Base-by-base conservation (phyloP, 2,888 invertebrate genomes). In the Macrosoma leucophasiata region DNA sequence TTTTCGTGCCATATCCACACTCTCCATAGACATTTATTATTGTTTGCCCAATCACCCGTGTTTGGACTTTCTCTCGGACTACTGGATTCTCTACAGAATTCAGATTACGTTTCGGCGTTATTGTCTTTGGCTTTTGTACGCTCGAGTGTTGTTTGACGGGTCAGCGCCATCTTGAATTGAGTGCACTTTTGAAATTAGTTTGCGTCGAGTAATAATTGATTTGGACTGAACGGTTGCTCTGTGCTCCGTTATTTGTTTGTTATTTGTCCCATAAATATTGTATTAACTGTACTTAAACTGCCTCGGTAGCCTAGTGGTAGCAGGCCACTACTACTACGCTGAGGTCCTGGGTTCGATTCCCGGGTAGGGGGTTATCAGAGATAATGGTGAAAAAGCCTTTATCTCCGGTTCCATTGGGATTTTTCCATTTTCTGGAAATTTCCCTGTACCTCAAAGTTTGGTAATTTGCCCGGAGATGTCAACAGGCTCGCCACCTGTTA, bases 31-130 rank as follows among this genome's bases (percentile, higher is more conserved):
- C 43, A 39, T 48, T 52, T 46, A 39, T 46, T 51, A 45, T 44
- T 56, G 51, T 58, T 55, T 52, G 43, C 35, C 27, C 33, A 36
- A 34, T 46, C 42, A 53, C 33, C 36, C 31, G 37, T 74, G 56
- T 73, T 70, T 72, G 63, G 46, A 70, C 72, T 74, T 74, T 75
- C 74, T 54, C 64, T 43, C 31, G 41, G 60, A 68, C 71, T 69
- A 63, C 66, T 60, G 64, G 58, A 43, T 58, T 58, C 49, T 50
- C n/a, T 42, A 49, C 51, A 44, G 49, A 58, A 52, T 58, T 57
- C 48, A 54, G 58, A 65, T 68, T 62, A 53, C 55, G 56, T 63
- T 62, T 58, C 52, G 43, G 48, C 46, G 47, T 50, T 52, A 60
- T 68, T 67, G 66, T 67, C 61, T 60, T 52, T 66, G 62, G 62